Percentiles rank a stretch among this genome's conserved stretches.
Conservation (phyloP, 1,140 invertebrate species). For the Aphidius gifuensis region DNA sequence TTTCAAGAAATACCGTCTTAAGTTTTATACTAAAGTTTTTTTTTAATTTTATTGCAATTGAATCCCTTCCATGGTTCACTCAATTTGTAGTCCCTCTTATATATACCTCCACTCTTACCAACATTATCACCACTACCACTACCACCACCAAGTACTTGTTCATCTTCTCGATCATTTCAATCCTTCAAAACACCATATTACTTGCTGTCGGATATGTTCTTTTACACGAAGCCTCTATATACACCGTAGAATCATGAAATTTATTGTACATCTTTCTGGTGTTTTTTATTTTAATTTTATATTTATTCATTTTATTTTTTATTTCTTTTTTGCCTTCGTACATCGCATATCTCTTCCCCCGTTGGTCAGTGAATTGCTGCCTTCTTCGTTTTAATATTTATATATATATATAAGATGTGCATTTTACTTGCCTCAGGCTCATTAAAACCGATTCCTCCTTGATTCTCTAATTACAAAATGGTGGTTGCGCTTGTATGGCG, state of each 20-base stretch:
- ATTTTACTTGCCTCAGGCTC: slow-evolving; percentile 36
- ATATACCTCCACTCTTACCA: slow-evolving; percentile 23
- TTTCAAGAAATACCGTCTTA: slow-evolving; percentile 43
- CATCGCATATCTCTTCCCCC: slow-evolving; percentile 2
- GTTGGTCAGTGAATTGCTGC: neutral
- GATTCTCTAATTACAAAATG: slow-evolving; percentile 54
- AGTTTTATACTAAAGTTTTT: too few species aligned
- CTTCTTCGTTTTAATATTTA: neutral
- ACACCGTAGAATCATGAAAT: too few species aligned
- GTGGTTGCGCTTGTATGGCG: slow-evolving; percentile 45
- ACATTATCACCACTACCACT: too few species aligned
- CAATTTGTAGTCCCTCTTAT: slow-evolving; percentile 16
- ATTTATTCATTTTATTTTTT: neutral
- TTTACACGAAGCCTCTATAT: too few species aligned
- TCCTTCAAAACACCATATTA: too few species aligned
- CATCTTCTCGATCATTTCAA: neutral
- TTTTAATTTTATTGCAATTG: slow-evolving; percentile 53
- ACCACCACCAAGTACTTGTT: too few species aligned
- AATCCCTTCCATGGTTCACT: slow-evolving; percentile 35
- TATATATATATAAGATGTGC: slow-evolving; percentile 28
- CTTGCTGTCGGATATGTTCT: too few species aligned
- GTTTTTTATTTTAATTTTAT: too few species aligned
- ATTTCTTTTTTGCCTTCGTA: neutral
- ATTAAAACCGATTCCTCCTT: slow-evolving; percentile 50
- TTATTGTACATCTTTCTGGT: too few species aligned